Percentiles rank a stretch among this genome's conserved stretches.
phyloP scores from a whole-genome alignment of 2,113 vertebrate genomes.

The Elgaria multicarinata region DNA sequence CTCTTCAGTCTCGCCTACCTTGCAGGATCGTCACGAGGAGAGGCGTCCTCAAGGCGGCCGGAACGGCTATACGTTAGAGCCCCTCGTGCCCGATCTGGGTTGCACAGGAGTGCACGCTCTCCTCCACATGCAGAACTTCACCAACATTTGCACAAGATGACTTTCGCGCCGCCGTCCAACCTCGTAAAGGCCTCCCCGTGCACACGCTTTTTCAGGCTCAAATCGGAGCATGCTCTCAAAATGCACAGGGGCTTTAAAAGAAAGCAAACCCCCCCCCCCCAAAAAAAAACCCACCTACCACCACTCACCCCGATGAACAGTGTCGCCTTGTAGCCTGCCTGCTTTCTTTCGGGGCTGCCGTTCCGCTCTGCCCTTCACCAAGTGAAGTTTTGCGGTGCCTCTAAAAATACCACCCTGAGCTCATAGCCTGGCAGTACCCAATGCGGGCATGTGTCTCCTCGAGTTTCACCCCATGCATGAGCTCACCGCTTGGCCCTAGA shows the following conservation, averaged over 20 bases:
- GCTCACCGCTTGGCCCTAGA: conserved; percentile 30
- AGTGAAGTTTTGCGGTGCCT: background rate
- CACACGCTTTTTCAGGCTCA: no score
- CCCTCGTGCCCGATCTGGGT: background rate
- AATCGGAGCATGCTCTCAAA: no score
- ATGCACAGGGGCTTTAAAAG: background rate
- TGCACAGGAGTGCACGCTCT: background rate
- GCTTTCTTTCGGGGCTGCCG: background rate
- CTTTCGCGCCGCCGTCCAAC: background rate
- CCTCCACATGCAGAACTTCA: background rate
- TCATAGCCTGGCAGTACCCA: conserved; percentile 15
- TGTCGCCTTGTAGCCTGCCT: background rate
- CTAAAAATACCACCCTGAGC: conserved; percentile 40
- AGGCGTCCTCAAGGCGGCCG: background rate
- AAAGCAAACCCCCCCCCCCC: no score
- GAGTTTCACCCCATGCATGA: conserved; percentile 16
- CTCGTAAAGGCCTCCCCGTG: background rate
- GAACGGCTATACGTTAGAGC: no score
- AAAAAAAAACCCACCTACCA: background rate
- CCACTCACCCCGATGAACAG: background rate
- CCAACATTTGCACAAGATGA: background rate
- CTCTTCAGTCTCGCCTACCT: background rate
- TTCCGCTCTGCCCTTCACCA: background rate
- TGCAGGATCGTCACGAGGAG: background rate
- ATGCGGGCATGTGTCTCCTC: background rate